Conservation (phyloP, 2,113 vertebrate genomes). For the Rhinolophus sinicus region DNA sequence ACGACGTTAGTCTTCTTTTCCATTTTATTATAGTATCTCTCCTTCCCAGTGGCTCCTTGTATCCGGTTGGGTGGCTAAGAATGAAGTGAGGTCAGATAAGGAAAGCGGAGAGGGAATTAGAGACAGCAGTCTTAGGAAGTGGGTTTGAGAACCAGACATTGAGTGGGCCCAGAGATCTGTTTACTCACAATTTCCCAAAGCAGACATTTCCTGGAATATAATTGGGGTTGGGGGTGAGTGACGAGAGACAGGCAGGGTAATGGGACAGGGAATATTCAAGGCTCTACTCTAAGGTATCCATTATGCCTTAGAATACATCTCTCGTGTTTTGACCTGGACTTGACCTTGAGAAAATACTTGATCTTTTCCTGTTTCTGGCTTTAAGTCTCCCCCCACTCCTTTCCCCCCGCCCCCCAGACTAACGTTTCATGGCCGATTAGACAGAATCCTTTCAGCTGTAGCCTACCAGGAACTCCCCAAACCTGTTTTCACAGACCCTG, state of each 20-base stretch:
- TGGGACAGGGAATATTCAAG: not conserved
- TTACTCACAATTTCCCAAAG: not conserved
- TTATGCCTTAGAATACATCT: not conserved
- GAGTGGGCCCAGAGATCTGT: not conserved
- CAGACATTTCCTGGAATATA: not conserved
- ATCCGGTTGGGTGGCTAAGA: not conserved
- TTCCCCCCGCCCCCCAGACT: not conserved
- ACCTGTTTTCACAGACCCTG: not conserved
- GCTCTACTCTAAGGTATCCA: not conserved
- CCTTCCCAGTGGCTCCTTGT: not conserved
- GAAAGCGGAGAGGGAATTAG: not conserved
- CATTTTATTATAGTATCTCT: not conserved
- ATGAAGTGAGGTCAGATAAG: not conserved
- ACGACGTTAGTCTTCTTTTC: slow-evolving; percentile 3
- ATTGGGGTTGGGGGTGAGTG: not conserved
- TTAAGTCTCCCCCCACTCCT: not conserved
- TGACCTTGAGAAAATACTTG: slow-evolving; percentile 64
- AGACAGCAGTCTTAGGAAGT: not conserved
- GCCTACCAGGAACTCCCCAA: not conserved
- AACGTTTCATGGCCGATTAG: not conserved
- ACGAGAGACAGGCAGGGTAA: not conserved
- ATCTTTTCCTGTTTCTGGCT: not conserved
- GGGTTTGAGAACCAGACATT: not conserved
- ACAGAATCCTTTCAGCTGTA: not conserved
- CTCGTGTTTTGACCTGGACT: not conserved